Percentiles rank a stretch among this genome's conserved stretches.
phyloP scores from a whole-genome alignment of 2,113 vertebrate species.

The Salvelinus namaycush region DNA sequence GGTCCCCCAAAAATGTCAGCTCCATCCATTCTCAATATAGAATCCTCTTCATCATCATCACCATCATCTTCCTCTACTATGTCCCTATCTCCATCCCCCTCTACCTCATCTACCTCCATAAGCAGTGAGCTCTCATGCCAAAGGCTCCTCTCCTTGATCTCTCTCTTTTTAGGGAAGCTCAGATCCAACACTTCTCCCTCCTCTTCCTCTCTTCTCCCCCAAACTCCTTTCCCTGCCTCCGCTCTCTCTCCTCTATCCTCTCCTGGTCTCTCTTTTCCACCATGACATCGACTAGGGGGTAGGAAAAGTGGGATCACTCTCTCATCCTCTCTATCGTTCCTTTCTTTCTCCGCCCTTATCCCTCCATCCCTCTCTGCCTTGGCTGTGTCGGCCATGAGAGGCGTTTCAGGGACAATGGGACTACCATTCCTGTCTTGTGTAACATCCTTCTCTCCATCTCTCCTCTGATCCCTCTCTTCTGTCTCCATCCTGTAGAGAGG shows the following conservation, averaged over 20 bases:
- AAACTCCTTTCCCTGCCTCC: not conserved
- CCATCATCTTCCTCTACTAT: slow-evolving; percentile 68
- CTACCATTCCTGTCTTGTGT: not conserved
- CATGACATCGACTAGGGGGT: not conserved
- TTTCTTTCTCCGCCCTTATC: not conserved
- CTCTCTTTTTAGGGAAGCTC: slow-evolving; percentile 70
- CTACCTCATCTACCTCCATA: slow-evolving; percentile 79
- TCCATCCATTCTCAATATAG: not conserved
- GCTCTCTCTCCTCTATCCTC: slow-evolving; percentile 5
- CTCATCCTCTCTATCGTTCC: not conserved
- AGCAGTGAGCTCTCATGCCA: slow-evolving; percentile 66
- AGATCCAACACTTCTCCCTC: slow-evolving; percentile 68
- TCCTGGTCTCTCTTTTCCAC: slow-evolving; percentile 15
- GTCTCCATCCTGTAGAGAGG: slow-evolving; percentile 1
- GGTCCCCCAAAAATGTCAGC: slow-evolving; percentile 19
- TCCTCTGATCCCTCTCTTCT: not conserved
- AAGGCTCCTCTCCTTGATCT: slow-evolving; percentile 36
- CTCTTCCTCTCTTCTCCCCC: slow-evolving; percentile 31
- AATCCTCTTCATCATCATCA: slow-evolving; percentile 5
- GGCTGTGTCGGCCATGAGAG: slow-evolving; percentile 26
- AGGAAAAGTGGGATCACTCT: not conserved
- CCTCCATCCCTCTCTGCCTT: not conserved
- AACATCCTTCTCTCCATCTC: slow-evolving; percentile 17
- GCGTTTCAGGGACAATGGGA: slow-evolving; percentile 10
- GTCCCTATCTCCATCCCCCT: slow-evolving; percentile 69